These are phyloP conservation scores for Andrena camellia DNA, from an alignment of 2,888 invertebrate species.

Conservation along the genomic window DNA sequence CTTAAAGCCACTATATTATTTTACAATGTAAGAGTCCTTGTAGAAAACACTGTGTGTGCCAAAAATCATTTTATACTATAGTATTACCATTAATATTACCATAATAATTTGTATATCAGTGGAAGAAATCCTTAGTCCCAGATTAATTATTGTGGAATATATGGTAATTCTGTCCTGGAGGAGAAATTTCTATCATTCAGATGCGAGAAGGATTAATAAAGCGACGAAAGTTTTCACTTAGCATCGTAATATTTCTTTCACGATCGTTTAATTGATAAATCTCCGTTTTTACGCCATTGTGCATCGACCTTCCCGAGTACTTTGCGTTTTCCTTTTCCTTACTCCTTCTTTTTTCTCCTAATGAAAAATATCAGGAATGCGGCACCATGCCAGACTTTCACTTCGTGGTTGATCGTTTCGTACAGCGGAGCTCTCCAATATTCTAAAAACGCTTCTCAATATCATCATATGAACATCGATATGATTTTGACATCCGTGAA, in stretches of 20 bases:
- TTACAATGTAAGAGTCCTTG: too few relatives aligned
- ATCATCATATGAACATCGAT: constrained; percentile 16
- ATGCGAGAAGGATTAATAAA: background rate
- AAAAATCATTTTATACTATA: too few relatives aligned
- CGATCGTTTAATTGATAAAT: constrained; percentile 41
- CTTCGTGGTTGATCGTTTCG: constrained; percentile 57
- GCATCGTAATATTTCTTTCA: constrained; percentile 34
- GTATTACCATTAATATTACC: too few relatives aligned
- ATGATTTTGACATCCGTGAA: constrained; percentile 17
- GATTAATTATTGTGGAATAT: too few relatives aligned
- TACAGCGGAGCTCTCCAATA: constrained; percentile 29
- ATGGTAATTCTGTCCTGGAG: too few relatives aligned
- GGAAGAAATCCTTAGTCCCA: too few relatives aligned
- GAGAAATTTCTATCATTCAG: background rate
- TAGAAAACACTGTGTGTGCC: too few relatives aligned
- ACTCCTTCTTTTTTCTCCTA: constrained; percentile 21
- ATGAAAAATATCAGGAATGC: constrained; percentile 46
- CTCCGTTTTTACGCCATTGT: constrained; percentile 46
- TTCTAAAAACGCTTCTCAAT: constrained; percentile 46
- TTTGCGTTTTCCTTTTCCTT: constrained; percentile 41
- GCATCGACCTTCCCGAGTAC: constrained; percentile 21
- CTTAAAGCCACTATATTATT: too few relatives aligned
- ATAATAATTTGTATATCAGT: too few relatives aligned
- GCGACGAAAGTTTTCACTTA: constrained; percentile 13
- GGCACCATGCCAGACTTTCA: constrained; percentile 61